Evolutionary conservation across 1,140 invertebrate genomes (phyloP), one percentile per base, ranked within the genome.

Genomic region (Camponotus pennsylvanicus): DNA sequence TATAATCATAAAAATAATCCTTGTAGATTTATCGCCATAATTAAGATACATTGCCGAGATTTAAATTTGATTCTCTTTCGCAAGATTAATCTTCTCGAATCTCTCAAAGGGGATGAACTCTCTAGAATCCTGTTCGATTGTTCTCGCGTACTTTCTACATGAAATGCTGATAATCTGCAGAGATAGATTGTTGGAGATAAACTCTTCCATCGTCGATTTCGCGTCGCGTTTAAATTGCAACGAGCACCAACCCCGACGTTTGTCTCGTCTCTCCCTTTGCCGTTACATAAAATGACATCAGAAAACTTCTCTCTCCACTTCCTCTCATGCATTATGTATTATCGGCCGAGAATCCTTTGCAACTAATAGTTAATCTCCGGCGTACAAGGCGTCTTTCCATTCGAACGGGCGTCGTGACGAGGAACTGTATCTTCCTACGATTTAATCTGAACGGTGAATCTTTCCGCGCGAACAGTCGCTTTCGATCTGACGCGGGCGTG

Each of bases 381-480:
- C 70, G 32, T 45, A 69, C 76, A 61, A 85, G 88, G 49, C 59
- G 76, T 77, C 88, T 90, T 90, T 90, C 87, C 82, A 86, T 78
- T 86, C 76, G 45, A 70, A 49, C 75, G 59, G 42, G 32, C 70
- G 57, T 89, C 88, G 85, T 90, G 88, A 90, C 89, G 88, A 89
- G 85, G 86, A 89, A 90, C 80, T 75, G 76, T 90, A 90, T 90
- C 89, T 90, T 88, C 76, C 80, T 63, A 73, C 71, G 88, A 90
- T 88, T 85, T 90, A 88, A 90, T 90, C 89, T 80, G 40, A 11
- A 42, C 49, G 80, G 18, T 73, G 80, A 70, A 90, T 90, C 89
- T 90, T 90, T 90, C 86, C 88, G 76, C 76, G 88, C 89, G 70
- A 90, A 70, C 88, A 90, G 77, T 77, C 77, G 86, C 89, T 88